Evolutionary conservation across 2,888 invertebrate genomes (phyloP), one percentile per base, ranked within the genome.

Genomic region (Parnassius apollo): DNA sequence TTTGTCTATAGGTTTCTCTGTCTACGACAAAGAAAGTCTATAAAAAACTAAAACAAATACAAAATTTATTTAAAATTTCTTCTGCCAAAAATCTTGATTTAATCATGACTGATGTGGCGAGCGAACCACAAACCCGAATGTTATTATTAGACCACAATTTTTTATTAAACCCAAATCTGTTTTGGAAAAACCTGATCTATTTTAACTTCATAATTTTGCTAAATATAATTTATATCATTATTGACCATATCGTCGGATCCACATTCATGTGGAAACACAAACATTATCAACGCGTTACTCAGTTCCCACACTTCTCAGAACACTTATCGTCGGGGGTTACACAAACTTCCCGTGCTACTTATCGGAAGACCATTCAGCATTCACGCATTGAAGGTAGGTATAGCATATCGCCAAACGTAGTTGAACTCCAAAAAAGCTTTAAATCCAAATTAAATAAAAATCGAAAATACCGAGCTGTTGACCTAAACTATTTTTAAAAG

Each of bases 101-200:
- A 25, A 3, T 54, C 44, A 44, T 12, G 44, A 42, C 42, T n/a
- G 48, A 10, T n/a, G 12, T 48, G 48, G 35, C 42, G 63, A 59
- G 55, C 59, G 42, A 54, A 50, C 63, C 63, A 59, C 68, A 71
- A 69, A 72, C 67, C 67, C 62, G 60, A 61, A 56, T 66, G 69
- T 70, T 69, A 71, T 65, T 68, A 58, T 62, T 11, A 46, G 12
- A 53, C 45, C 22, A 13, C 35, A 51, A 48, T 25, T 53, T 12
- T 13, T n/a, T 59, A 57, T 18, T 49, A 42, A 22, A 53, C 42
- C 10, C 4, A 8, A 13, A 59, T 59, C 57, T 52, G 51, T 59
- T 59, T 59, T 63, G 59, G 59, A 63, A 48, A 12, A 9, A 42
- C 25, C 42, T 51, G 22, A 13, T 13, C 10, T 44, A 44, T 44